Base-by-base conservation (phyloP, 2,888 invertebrate genomes). In the Trichopoda pennipes region DNA sequence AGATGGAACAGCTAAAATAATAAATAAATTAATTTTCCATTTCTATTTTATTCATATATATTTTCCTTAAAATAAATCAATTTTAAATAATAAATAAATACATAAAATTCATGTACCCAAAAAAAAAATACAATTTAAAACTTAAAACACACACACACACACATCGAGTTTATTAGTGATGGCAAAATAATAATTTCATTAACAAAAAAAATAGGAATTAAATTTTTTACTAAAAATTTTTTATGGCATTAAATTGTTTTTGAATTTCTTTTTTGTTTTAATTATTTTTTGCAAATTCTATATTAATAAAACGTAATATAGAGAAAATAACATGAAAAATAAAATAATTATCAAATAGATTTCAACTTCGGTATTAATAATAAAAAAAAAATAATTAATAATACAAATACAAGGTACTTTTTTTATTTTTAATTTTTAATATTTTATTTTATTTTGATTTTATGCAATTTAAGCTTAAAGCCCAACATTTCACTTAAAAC, bases 341-440 rank as follows among this genome's bases (percentile, higher is more conserved):
- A 60, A 49, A 23, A 12, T 32, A 10, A 68, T 51, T 35, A 14
- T 17, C 16, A 2, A 28, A 28, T 28, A 28, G 8, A 28, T 28
- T 28, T 28, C 7, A 2, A 47, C 2, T 49, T 49, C 32, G 21
- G 38, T 35, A 32, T 17, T 12, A 28, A 35, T 38, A 14, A 3
- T 51, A 58, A 70, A 21, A 44, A 55, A 49, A 32, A 17, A 49
- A 21, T 9, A 42, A 63, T 32, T 32, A n/a, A 12, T 12, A 38
- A 12, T 38, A 49, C n/a, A 61, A 55, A 42, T 51, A 44, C 2
- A 79, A 79, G 66, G 73, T 77, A 66, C 19, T 85, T 91, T 92
- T 96, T 90, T 96, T 97, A 81, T 97, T 95, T 93, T 98, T 99
- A 99, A 98, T 93, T 99, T 99, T 91, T 98, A 97, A 61, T 99